A percentile compares a stretch with the other conserved stretches of the same genome.
phyloP scores from a whole-genome alignment of 2,797 vertebrate species.

The Balearica regulorum region DNA sequence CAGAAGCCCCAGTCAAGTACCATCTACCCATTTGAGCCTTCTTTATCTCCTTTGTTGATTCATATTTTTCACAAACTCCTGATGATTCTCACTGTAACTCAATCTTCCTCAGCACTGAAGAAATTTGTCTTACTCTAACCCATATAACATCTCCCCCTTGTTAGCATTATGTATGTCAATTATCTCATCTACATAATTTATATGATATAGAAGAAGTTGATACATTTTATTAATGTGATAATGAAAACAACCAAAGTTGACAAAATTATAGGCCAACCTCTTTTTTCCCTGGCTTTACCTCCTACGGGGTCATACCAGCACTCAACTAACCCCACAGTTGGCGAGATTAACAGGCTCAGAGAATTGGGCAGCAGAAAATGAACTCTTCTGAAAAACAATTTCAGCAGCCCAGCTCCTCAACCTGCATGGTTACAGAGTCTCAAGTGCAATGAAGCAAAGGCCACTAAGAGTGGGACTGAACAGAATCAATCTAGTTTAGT shows the following conservation, averaged over 20 bases:
- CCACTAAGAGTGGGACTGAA: not conserved
- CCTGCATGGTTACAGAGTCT: not conserved
- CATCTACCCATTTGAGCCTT: not conserved
- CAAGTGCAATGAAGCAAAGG: not conserved
- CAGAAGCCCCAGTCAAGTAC: conserved; percentile 19
- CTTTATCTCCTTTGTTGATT: not conserved
- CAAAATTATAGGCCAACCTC: not conserved
- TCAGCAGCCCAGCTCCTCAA: not conserved
- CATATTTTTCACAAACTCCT: not conserved
- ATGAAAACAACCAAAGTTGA: not conserved
- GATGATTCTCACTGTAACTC: not conserved
- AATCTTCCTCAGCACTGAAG: not conserved
- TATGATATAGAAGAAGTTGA: not conserved
- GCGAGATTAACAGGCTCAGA: not conserved
- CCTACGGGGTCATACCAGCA: not conserved
- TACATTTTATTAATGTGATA: not conserved
- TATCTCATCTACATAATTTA: not conserved
- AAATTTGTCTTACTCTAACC: not conserved
- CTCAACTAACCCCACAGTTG: not conserved
- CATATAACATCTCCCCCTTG: not conserved
- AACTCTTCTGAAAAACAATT: not conserved
- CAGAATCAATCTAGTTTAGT: not conserved
- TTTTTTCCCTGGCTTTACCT: not conserved
- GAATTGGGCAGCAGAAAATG: not conserved
- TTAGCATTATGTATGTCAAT: not conserved